Conservation (phyloP, 2,888 invertebrate species). For the Urechis unicinctus region DNA sequence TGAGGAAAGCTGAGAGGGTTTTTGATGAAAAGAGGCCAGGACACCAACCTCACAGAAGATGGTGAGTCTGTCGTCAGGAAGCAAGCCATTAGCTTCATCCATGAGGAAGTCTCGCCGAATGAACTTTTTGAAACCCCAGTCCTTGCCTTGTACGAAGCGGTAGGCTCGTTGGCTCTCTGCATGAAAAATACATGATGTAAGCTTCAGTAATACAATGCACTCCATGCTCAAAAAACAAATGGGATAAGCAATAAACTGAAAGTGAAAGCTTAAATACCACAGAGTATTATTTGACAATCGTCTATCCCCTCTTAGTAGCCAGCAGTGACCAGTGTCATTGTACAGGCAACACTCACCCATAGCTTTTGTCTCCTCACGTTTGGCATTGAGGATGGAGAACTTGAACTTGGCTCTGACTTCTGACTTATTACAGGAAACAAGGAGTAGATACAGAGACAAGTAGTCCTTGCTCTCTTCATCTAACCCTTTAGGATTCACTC, state of each 20-base stretch:
- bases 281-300: too few relatives aligned
- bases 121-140: slow-evolving; percentile 99
- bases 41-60: slow-evolving; percentile 87
- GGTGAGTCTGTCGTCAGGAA: slow-evolving; percentile 98
- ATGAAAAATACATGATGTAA: too few relatives aligned
- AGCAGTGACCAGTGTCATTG: too few relatives aligned
- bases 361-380: slow-evolving; percentile 99
- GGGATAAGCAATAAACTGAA: too few relatives aligned
- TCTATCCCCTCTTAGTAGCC: too few relatives aligned
- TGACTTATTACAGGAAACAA: slow-evolving; percentile 99
- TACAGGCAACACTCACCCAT: too few relatives aligned
- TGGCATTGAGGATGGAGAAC: slow-evolving; percentile 99
- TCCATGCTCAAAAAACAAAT: too few relatives aligned
- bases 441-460: slow-evolving; percentile 93
- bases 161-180: slow-evolving; percentile 83
- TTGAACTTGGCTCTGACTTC: slow-evolving; percentile 99
- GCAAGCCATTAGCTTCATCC: slow-evolving; percentile 95
- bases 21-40: too few relatives aligned
- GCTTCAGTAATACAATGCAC: too few relatives aligned
- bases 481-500: slow-evolving; percentile 98
- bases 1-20: too few relatives aligned
- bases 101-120: slow-evolving; percentile 96
- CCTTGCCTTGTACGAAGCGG: slow-evolving; percentile 99
- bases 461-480: slow-evolving; percentile 99
- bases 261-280: too few relatives aligned